Conservation (phyloP, 2,113 vertebrate genomes). For the Tylochromis polylepis region DNA sequence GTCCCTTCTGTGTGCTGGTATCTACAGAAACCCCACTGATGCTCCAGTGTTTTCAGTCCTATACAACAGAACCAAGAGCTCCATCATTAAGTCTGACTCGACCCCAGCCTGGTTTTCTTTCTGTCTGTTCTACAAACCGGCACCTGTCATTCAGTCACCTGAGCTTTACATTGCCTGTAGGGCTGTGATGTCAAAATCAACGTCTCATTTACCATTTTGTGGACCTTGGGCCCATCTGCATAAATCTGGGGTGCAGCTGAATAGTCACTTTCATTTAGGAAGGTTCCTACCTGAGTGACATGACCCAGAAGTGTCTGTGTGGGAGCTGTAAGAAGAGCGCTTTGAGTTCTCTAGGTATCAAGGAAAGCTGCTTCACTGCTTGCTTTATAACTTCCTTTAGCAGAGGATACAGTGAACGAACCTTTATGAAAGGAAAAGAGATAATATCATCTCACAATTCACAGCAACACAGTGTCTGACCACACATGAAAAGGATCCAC, state of each 20-base stretch:
- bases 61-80: background rate
- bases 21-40: background rate
- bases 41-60: background rate
- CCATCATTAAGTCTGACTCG: background rate
- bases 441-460: background rate
- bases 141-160: background rate
- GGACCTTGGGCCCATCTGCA: background rate
- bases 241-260: background rate
- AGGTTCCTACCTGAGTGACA: background rate
- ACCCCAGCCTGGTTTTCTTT: background rate
- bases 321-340: background rate
- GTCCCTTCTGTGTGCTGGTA: background rate
- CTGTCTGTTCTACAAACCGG: background rate
- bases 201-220: background rate
- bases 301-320: background rate
- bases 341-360: background rate
- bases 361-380: background rate
- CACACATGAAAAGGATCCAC: background rate
- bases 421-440: background rate
- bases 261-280: background rate
- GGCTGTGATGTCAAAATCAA: background rate
- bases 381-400: accelerated
- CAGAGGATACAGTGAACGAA: background rate
- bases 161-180: background rate
- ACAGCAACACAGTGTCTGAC: background rate